Percentiles rank a stretch among this genome's conserved stretches.
These are phyloP conservation scores for Drosophila eohydei DNA, from an alignment of 2,888 invertebrate genomes.

Conservation along the genomic window DNA sequence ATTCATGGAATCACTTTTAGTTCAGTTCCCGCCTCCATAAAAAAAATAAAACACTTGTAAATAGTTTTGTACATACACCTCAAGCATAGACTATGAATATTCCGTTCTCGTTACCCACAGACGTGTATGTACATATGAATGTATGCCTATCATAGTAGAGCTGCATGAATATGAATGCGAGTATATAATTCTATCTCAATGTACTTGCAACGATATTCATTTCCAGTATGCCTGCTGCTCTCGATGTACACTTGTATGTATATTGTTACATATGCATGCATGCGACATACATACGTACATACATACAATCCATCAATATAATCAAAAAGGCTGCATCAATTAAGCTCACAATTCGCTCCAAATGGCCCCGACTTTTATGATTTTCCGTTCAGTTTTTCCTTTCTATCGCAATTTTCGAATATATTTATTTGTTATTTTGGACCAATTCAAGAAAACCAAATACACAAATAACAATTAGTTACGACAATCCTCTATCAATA, in stretches of 20 bases:
- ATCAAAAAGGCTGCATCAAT: slow-evolving; percentile 24
- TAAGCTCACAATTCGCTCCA: slow-evolving; percentile 27
- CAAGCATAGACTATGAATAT: slow-evolving; percentile 4
- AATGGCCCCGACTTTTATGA: slow-evolving; percentile 18
- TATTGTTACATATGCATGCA: slow-evolving; percentile 15
- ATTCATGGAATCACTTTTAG: slow-evolving; percentile 20
- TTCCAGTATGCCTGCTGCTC: slow-evolving; percentile 10
- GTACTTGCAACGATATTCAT: slow-evolving; percentile 24
- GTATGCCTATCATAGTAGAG: slow-evolving; percentile 15
- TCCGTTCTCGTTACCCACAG: slow-evolving; percentile 3
- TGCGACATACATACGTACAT: slow-evolving; percentile 21
- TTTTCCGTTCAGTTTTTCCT: not conserved
- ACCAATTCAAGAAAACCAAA: slow-evolving; percentile 6
- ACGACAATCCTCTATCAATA: slow-evolving; percentile 6
- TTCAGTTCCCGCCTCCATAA: slow-evolving; percentile 1
- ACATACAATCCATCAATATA: slow-evolving; percentile 16
- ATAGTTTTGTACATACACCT: slow-evolving; percentile 22
- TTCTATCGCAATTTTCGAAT: not conserved
- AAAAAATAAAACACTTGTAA: slow-evolving; percentile 13
- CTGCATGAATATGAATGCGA: slow-evolving; percentile 38
- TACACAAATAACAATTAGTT: slow-evolving; percentile 4
- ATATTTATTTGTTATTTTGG: not conserved
- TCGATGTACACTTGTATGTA: slow-evolving; percentile 15
- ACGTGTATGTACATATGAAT: slow-evolving; percentile 35
- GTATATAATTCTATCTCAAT: slow-evolving; percentile 16